Base-by-base conservation (phyloP, 2,888 invertebrate genomes). In the Rotaria macrura region DNA sequence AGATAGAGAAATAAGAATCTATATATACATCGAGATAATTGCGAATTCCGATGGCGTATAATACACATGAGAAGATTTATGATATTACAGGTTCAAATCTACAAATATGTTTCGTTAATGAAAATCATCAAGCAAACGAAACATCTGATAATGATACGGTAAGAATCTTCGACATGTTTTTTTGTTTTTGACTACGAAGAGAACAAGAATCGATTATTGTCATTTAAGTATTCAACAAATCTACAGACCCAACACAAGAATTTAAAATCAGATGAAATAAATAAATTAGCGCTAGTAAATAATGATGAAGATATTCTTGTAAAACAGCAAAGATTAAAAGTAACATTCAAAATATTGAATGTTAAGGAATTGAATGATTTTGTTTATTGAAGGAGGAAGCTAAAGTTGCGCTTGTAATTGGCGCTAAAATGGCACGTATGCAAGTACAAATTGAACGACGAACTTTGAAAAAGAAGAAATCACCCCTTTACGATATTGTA, bases 21-120 rank as follows among this genome's bases (percentile, higher is more conserved):
- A 34, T 65, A 34, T 65, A 65, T 65, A 17, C 34, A 20, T 95
- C 94, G 90, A 93, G 95, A 88, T 95, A 95, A 90, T 94, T 95
- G 87, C 92, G 96, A 89, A 93, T 96, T 25, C 90, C 90, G 87
- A 89, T 90, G 84, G 57, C 38, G 6, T 40, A n/a, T 25, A 84
- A 72, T 49, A 84, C 40, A 65, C 34, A 34, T 65, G 65, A 65
- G 14, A 14, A 34, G 1, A 65, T 34, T 65, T 65, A 65, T 38
- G 25, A 2, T 79, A 6, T 86, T 29, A 25, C 49, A 47, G 91
- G 95, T 88, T 95, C 94, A 94, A 96, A 95, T 92, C 93, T 96
- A 85, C 96, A 96, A 93, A 95, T 96, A 89, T 96, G 96, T 92
- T 96, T 96, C 92, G 95, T 96, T 95, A 96, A 96, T 91, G 96